Base-by-base conservation (phyloP, 2,888 invertebrate species). In the Congeria kusceri region DNA sequence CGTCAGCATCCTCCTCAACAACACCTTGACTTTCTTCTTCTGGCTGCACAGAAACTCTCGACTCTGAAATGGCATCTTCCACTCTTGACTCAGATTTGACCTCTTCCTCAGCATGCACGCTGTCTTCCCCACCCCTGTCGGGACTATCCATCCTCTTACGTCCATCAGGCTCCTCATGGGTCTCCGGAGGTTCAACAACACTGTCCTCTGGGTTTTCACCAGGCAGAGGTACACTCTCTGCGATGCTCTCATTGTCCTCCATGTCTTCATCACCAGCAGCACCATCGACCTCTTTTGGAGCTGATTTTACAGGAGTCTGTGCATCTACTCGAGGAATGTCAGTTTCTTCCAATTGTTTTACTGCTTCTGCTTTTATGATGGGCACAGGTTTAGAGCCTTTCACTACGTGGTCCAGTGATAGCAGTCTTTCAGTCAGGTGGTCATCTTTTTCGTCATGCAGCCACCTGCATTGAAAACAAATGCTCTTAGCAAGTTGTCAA, bases 391-490 rank as follows among this genome's bases (percentile, higher is more conserved):
- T 53, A 53, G 2, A 18, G 53, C 28, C 39, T 23, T 71, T 78
- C n/a, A 85, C 76, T n/a, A 87, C 69, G 39, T 72, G 64, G 23
- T 87, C 84, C 66, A 90, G 77, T 7, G 83, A 70, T n/a, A 91
- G 76, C 53, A 88, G 81, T 32, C 89, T 74, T 68, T 90, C 91
- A 25, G 85, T 87, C 11, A 80, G 58, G 15, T 84, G 83, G 71
- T 87, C 87, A 65, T 87, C 90, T 46, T 88, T 84, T 47, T 87
- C 89, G 67, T 88, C 88, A 67, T 89, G 80, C 27, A 88, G 71
- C 84, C 84, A 86, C 23, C 87, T 87, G 81, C 11, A 15, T 15
- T 53, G 57, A 20, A 62, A 63, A 20, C 53, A 53, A 39, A n/a
- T n/a, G 39, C 39, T 13, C 13, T 5, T 13, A 39, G 39, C 39